Evolutionary conservation across 2,113 vertebrate genomes (phyloP).

Genomic region (Piliocolobus tephrosceles): DNA sequence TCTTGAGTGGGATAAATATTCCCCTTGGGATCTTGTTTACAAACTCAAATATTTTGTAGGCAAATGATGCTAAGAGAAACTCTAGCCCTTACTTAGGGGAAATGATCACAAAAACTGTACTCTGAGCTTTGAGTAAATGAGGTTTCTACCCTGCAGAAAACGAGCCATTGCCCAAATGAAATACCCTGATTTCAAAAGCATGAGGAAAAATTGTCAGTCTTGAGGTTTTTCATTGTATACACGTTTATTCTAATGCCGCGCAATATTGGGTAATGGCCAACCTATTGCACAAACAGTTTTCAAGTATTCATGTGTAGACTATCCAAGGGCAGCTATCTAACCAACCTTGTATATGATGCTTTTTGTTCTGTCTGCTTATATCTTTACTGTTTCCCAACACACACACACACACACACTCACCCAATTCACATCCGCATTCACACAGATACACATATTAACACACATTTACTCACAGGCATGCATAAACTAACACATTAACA

Average conservation of each 20-base stretch:
- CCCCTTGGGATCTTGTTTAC: conserved; percentile 65
- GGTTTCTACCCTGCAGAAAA: background rate
- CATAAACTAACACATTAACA: background rate
- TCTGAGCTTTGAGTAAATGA: conserved; percentile 44
- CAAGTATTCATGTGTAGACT: background rate
- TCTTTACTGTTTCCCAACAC: background rate
- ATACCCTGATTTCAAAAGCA: conserved; percentile 54
- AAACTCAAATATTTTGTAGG: conserved; percentile 63
- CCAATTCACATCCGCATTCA: background rate
- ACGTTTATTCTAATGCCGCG: conserved; percentile 32
- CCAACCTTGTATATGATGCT: background rate
- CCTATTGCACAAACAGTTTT: conserved; percentile 13
- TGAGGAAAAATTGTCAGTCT: conserved; percentile 37
- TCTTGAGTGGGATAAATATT: conserved; percentile 64
- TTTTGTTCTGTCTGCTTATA: background rate
- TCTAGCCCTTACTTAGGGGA: conserved; percentile 36
- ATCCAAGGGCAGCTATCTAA: conserved; percentile 34
- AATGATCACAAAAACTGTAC: conserved; percentile 49
- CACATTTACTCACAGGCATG: background rate
- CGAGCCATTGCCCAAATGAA: conserved; percentile 10
- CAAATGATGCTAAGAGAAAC: conserved; percentile 55
- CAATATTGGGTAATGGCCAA: conserved; percentile 33
- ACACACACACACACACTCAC: background rate
- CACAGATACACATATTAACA: background rate
- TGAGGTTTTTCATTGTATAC: conserved; percentile 21